phyloP scores from a whole-genome alignment of 1,140 invertebrate genomes.

The Tigriopus japonicus region DNA sequence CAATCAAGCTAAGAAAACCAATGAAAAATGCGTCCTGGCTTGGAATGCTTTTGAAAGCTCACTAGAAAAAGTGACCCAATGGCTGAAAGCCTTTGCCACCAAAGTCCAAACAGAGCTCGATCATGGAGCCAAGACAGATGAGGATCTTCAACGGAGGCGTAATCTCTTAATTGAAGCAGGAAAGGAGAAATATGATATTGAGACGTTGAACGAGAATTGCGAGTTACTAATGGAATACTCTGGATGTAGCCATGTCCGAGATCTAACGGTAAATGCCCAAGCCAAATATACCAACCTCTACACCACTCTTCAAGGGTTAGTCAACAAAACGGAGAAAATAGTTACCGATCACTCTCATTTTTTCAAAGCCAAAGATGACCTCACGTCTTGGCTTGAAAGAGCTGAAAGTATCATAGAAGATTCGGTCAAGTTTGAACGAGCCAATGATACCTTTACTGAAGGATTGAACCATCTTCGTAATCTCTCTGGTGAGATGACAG shows the following conservation, averaged over 20 bases:
- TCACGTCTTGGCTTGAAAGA: conserved; percentile 56
- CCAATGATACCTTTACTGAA: conserved; percentile 51
- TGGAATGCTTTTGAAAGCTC: conserved; percentile 68
- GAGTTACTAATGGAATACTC: conserved; percentile 66
- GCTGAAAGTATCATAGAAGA: conserved; percentile 57
- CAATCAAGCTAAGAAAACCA: conserved; percentile 50
- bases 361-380: conserved; percentile 55
- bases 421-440: conserved; percentile 51
- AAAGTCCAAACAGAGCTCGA: conserved; percentile 28
- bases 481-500: conserved; percentile 50
- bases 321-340: conserved; percentile 67
- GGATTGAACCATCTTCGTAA: conserved; percentile 51
- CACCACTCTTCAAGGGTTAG: conserved; percentile 36
- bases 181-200: conserved; percentile 49
- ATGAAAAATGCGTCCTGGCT: conserved; percentile 56
- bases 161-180: conserved; percentile 52
- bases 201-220: conserved; percentile 65
- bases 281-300: conserved; percentile 52
- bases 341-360: conserved; percentile 73
- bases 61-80: conserved; percentile 50
- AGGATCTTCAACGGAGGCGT: conserved; percentile 33
- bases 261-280: conserved; percentile 63
- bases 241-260: conserved; percentile 56
- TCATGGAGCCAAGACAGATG: conserved; percentile 45
- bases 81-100: conserved; percentile 50